Conservation (phyloP, 2,113 vertebrate species). For the Dicrurus megarhynchus region DNA sequence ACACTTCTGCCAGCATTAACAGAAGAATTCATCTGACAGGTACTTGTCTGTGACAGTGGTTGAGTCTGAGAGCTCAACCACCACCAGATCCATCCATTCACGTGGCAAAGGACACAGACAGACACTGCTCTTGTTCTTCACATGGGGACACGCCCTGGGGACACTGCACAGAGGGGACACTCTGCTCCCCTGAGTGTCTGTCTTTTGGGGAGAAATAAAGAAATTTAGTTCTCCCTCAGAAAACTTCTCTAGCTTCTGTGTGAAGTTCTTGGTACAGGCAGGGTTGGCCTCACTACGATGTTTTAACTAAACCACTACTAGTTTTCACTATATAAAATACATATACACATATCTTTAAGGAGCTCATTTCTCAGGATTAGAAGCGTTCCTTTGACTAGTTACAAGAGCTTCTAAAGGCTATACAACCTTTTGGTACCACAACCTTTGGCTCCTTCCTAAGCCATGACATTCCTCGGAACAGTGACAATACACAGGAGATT, state of each 20-base stretch:
- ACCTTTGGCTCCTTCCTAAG: not conserved
- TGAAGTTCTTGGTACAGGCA: not conserved
- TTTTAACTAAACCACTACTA: not conserved
- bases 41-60: not conserved
- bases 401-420: not conserved
- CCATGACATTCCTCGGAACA: not conserved
- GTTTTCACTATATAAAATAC: not conserved
- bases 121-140: not conserved
- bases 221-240: not conserved
- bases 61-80: not conserved
- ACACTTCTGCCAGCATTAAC: not conserved
- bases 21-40: not conserved
- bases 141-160: rapidly evolving
- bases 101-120: not conserved
- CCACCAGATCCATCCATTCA: not conserved
- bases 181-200: not conserved
- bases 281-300: not conserved
- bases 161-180: not conserved
- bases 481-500: not conserved
- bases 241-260: not conserved
- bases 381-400: not conserved
- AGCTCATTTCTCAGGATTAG: not conserved
- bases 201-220: not conserved
- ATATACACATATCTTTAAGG: not conserved
- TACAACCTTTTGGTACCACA: not conserved